Evolutionary conservation across 92 coral and sea anemone genomes (phyloP).

Genomic region (Anthopleura xanthogrammica): DNA sequence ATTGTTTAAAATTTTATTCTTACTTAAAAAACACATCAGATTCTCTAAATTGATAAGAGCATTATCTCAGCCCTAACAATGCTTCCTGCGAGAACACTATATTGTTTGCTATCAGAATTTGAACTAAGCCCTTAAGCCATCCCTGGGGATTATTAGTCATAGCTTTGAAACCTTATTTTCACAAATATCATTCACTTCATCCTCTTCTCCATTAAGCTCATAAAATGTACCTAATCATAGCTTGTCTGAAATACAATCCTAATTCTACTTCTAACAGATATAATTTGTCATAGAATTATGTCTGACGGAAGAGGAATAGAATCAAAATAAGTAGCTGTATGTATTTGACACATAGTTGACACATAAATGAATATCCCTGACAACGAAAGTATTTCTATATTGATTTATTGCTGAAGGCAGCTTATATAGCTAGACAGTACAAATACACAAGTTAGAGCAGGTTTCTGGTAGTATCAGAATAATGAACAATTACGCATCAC

Average conservation of each 20-base stretch:
- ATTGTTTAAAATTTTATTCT: too few species aligned
- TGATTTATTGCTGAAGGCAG: neutral
- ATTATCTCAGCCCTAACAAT: neutral
- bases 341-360: neutral
- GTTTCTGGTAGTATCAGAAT: neutral
- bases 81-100: neutral
- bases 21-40: too few species aligned
- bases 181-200: neutral
- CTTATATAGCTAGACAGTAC: neutral
- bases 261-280: neutral
- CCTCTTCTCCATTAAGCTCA: neutral
- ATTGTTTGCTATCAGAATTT: neutral
- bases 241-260: too few species aligned
- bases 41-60: neutral
- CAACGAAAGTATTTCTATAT: neutral
- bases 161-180: neutral
- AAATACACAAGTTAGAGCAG: neutral
- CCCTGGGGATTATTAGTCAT: conserved; percentile 7
- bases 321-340: neutral
- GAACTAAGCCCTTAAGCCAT: neutral
- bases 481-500: neutral
- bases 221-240: neutral
- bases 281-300: neutral
- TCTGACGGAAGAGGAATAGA: neutral
- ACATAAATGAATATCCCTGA: neutral